A percentile compares a stretch with the other conserved stretches of the same genome.
phyloP scores from a whole-genome alignment of 2,113 vertebrate genomes.

The Phaethon lepturus region DNA sequence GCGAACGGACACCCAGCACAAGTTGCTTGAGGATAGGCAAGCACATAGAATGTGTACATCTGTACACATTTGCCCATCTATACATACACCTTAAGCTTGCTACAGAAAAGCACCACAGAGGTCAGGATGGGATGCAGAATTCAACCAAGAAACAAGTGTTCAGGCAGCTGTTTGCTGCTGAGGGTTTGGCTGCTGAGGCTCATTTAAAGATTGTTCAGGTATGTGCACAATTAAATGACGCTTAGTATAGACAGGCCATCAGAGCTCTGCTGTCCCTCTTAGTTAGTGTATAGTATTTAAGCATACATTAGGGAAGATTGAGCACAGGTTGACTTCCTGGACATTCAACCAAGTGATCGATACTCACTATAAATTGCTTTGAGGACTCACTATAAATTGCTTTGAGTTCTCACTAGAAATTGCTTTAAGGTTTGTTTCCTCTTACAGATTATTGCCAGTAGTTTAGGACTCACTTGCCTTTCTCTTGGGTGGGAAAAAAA shows the following conservation, averaged over 20 bases:
- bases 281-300: neutral
- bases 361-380: neutral
- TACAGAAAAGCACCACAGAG: neutral
- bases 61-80: neutral
- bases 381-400: neutral
- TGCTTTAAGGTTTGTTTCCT: neutral
- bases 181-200: neutral
- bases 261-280: neutral
- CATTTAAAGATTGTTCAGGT: neutral
- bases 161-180: neutral
- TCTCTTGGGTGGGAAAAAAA: neutral
- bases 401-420: neutral
- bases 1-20: rapidly evolving
- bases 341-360: neutral
- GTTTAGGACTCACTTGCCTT: neutral
- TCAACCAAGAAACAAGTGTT: neutral
- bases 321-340: neutral
- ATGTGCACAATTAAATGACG: neutral
- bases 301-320: neutral
- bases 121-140: neutral
- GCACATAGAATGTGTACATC: rapidly evolving
- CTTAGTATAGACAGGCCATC: neutral
- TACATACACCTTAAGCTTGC: neutral
- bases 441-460: neutral
- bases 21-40: neutral